These are phyloP conservation scores for Pecten maximus DNA, from an alignment of 2,888 invertebrate species.

Conservation along the genomic window DNA sequence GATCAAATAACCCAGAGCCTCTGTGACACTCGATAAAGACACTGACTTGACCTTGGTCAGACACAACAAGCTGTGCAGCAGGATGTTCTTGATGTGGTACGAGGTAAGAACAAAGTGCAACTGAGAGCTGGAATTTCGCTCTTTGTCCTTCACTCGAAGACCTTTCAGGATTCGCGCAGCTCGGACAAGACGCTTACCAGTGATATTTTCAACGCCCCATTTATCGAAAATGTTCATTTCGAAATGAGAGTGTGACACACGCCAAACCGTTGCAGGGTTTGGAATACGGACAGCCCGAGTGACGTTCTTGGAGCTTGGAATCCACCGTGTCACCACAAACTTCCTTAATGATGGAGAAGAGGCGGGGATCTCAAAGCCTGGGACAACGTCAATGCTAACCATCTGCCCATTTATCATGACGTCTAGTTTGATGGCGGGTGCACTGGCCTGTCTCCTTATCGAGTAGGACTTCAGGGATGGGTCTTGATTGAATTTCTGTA, in stretches of 20 bases:
- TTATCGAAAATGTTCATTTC: neutral
- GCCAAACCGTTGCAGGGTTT: neutral
- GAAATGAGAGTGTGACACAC: neutral
- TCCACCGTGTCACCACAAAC: constrained; percentile 12
- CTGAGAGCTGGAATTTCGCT: neutral
- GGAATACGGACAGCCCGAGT: neutral
- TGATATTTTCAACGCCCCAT: neutral
- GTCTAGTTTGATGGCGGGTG: neutral
- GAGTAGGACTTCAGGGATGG: neutral
- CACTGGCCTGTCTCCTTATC: neutral
- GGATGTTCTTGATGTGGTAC: neutral
- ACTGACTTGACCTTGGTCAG: neutral
- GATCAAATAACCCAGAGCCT: neutral
- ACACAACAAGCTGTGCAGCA: neutral
- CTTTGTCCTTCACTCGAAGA: neutral
- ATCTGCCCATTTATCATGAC: neutral
- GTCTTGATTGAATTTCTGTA: neutral
- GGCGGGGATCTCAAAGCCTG: neutral
- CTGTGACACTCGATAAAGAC: neutral
- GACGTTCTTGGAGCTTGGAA: neutral
- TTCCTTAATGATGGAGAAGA: neutral
- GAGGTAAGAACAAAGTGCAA: neutral
- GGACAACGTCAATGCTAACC: neutral
- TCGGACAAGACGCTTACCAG: neutral
- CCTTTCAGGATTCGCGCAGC: constrained; percentile 22